Evolutionary conservation across 2,113 vertebrate genomes (phyloP), one percentile per base, ranked within the genome.

Genomic region (Cyprinodon variegatus): DNA sequence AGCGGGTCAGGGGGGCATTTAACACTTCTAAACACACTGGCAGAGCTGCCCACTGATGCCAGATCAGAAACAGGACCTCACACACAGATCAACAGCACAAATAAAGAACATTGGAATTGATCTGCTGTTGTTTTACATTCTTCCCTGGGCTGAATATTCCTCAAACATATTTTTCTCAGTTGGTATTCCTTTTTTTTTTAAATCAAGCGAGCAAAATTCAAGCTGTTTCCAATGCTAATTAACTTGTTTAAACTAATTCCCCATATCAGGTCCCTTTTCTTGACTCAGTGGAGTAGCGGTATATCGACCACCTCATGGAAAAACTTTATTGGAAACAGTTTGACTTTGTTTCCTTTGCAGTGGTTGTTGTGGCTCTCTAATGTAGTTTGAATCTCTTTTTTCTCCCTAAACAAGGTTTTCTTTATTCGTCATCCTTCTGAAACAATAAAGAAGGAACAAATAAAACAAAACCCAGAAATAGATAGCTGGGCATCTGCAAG

Each of bases 21-120:
- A 87, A 77, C 91, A 91, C 91, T 86, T 84, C 87, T 90, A 88
- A 92, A 90, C 86, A 91, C 86, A 80, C 79, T 78, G 83, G 75
- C 76, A 76, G 74, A 39, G 83, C 73, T 76, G 87, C 84, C 84
- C 80, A 73, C 88, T 65, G 78, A 77, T 71, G 83, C 83, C 88
- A 85, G 90, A 85, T 88, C 79, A 83, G 72, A 73, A 68, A 70
- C 36, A 79, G 60, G 89, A 89, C 81, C 90, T 79, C 90, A 87
- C 83, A 86, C 81, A 59, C 74, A 22, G 65, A 81, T 82, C 84
- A 77, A 29, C 77, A 36, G 62, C 12, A 48, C 50, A 38, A 72
- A 43, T 12, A 63, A 76, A 39, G 62, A 72, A 77, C 66, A 11
- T 39, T 63, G 39, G 61, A 70, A 76, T 48, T 11, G 50, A 76